Evolutionary conservation across 2,113 vertebrate genomes (phyloP), one percentile per base, ranked within the genome.

Genomic region (Octodon degus): DNA sequence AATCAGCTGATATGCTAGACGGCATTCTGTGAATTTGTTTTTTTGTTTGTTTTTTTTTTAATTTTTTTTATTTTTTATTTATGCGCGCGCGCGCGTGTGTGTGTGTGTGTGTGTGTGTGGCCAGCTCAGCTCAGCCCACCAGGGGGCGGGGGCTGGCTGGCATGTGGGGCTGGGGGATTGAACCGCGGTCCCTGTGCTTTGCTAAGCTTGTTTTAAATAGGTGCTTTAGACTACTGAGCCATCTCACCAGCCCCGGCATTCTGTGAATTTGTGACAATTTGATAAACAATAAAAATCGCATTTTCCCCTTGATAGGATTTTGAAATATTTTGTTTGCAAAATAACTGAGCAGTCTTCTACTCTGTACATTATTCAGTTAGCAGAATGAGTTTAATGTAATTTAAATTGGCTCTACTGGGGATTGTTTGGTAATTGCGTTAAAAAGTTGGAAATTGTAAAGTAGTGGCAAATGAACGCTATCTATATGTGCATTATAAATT

Each of bases 281-380:
- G 30, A 86, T 43, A 81, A 70, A 24, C 5, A 14, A 2, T 40
- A 34, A 86, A 24, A 85, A 25, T 76, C 37, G 76, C 40, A 67
- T 60, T 65, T 89, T 67, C 6, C 76, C 53, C 30, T 89, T 90
- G n/a, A 50, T 72, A 82, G 50, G 47, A 50, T 74, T 87, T 72
- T 37, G 30, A 84, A 77, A 60, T 24, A 40, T 83, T 96, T 93
- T 74, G 55, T 82, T 92, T 95, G 62, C 62, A 86, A 74, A 86
- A 83, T 47, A 67, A 53, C 77, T 65, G 40, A 63, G 3, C 13
- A 37, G 40, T 7, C 12, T 30, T 85, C 7, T 58, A 17, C 19
- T 47, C 27, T 50, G 34, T 27, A 34, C 9, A 17, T 60, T 8
- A 3, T 68, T 63, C 14, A 16, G 19, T 91, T 76, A 67, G 19